Evolutionary conservation across 2,888 invertebrate genomes (phyloP), one percentile per base, ranked within the genome.

Genomic region (Sinopyrophorus schimmeli): DNA sequence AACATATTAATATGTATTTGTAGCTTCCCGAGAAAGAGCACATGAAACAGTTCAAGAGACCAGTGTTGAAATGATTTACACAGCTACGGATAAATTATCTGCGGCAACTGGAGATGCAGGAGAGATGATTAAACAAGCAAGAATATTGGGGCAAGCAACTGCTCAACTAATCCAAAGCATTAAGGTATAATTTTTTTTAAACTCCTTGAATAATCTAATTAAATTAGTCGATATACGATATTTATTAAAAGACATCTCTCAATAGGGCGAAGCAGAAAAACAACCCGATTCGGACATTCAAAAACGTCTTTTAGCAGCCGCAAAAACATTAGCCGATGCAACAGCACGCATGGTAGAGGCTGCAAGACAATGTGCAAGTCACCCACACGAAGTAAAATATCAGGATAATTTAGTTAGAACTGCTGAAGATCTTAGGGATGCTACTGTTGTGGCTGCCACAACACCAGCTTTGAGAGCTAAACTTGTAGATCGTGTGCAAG

Each of bases 281-380:
- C 87, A 92, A 64, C 84, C 88, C 0, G 89, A 89, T 70, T 86
- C 92, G 0, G 94, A 94, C 41, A 80, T 88, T n/a, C 95, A 96
- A 65, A 84, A 91, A 55, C 83, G 91, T 46, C 75, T 99, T 38
- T 73, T 99, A 30, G 93, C 93, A 0, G 99, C 99, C 0, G 99
- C 99, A 9, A 96, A 96, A 70, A 81, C 90, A 44, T 70, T 92
- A 28, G 98, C 98, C 0, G 97, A 98, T 72, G 98, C 98, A 1
- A 99, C 99, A 0, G 92, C 96, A 0, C 82, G 89, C 59, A 89
- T 99, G 87, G 97, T 98, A 14, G 97, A 98, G 72, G 95, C 96
- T 0, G 96, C 96, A 0, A 80, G 97, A 47, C 87, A 91, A 39
- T 96, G 96, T 71, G 93, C 95, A 0, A 87, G 87, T 14, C 82